Conservation (phyloP, 2,888 invertebrate genomes). For the Sthenelais limicola region DNA sequence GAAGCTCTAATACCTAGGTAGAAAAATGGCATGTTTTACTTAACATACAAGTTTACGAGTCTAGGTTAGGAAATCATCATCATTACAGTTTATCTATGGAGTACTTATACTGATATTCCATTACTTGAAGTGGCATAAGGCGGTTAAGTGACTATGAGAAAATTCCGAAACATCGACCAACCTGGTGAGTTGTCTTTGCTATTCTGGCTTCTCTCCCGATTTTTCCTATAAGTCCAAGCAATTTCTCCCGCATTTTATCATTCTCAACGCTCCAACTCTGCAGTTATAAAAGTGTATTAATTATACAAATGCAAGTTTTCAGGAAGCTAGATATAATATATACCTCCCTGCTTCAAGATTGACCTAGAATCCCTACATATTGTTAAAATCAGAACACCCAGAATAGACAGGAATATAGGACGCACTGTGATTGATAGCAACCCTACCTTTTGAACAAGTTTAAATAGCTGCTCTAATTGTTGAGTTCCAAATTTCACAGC, state of each 20-base stretch:
- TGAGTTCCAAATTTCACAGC: conserved; percentile 73
- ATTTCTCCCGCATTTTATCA: conserved; percentile 72
- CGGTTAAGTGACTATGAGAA: not conserved
- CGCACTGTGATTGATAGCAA: no score
- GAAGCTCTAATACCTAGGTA: conserved; percentile 71
- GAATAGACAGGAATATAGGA: no score
- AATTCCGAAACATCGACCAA: conserved; percentile 49
- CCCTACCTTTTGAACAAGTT: conserved; percentile 72
- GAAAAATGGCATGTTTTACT: not conserved
- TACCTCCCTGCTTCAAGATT: no score
- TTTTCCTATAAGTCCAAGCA: conserved; percentile 73
- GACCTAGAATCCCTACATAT: no score
- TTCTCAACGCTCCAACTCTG: conserved; percentile 73
- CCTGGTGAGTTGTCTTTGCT: conserved; percentile 71
- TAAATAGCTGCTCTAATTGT: conserved; percentile 73
- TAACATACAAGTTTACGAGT: not conserved
- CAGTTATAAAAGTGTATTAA: conserved; percentile 12
- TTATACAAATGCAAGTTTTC: no score
- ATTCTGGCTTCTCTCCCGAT: conserved; percentile 73
- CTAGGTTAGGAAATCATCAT: not conserved
- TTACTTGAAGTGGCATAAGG: not conserved
- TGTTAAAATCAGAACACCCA: no score
- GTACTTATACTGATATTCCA: no score
- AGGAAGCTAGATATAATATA: no score
- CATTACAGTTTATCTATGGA: no score